These are phyloP conservation scores for Sandelia bainsii DNA, from an alignment of 2,797 vertebrate species.

Conservation along the genomic window DNA sequence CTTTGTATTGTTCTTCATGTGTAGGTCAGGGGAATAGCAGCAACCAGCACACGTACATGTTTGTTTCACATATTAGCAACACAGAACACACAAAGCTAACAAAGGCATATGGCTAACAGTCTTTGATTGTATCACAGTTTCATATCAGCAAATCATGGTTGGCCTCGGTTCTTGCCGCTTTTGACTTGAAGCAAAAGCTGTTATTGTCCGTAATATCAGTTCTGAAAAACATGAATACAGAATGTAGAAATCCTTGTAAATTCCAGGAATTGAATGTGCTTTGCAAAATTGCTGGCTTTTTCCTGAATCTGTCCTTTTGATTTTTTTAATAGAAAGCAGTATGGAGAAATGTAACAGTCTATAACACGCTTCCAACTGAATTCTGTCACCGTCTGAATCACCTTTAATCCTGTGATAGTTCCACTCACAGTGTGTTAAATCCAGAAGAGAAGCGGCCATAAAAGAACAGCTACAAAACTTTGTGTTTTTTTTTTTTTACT, in stretches of 20 bases:
- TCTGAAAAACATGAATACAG: constrained; percentile 33
- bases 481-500: constrained; percentile 1
- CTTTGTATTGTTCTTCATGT: constrained; percentile 46
- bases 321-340: constrained; percentile 40
- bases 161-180: constrained; percentile 56
- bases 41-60: constrained; percentile 53
- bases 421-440: constrained; percentile 36
- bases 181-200: constrained; percentile 56
- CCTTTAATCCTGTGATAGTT: constrained; percentile 32
- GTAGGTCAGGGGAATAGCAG: constrained; percentile 60
- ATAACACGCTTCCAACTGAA: constrained; percentile 32
- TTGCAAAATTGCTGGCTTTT: constrained; percentile 56
- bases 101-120: constrained; percentile 85
- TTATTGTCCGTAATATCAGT: constrained; percentile 39
- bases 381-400: constrained; percentile 30
- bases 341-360: constrained; percentile 38
- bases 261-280: constrained; percentile 53
- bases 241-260: constrained; percentile 40
- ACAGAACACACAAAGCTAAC: constrained; percentile 72
- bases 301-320: constrained; percentile 47
- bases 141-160: constrained; percentile 58
- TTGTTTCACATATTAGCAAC: constrained; percentile 68
- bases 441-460: constrained; percentile 39
- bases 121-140: constrained; percentile 79
- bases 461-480: constrained; percentile 56